phyloP scores from a whole-genome alignment of 2,797 vertebrate genomes.

The Etheostoma perlongum region DNA sequence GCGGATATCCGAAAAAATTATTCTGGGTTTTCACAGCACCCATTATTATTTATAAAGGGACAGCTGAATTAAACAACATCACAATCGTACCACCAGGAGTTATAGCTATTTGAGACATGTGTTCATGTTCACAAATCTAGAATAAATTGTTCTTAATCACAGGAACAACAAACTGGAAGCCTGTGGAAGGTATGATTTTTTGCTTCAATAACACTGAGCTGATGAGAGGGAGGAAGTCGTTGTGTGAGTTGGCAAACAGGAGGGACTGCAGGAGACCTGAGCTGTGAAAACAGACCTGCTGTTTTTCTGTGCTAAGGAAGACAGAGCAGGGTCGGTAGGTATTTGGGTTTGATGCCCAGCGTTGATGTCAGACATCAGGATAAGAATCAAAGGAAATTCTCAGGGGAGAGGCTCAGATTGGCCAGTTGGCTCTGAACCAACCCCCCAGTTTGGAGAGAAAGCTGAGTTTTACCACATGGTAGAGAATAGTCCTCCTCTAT shows the following conservation, averaged over 20 bases:
- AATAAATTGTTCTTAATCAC: conserved; percentile 44
- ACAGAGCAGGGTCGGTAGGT: conserved; percentile 36
- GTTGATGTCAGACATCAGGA: conserved; percentile 61
- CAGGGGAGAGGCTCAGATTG: conserved; percentile 49
- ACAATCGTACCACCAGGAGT: conserved; percentile 8
- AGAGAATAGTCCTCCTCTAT: not conserved
- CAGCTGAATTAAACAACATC: conserved; percentile 13
- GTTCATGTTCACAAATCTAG: conserved; percentile 52
- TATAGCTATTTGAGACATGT: conserved; percentile 30
- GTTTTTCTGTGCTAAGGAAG: conserved; percentile 54
- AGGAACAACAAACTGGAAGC: conserved; percentile 46
- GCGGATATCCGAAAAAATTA: conserved; percentile 2
- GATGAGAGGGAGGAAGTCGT: conserved; percentile 71
- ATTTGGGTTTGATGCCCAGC: conserved; percentile 58
- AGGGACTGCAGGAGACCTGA: conserved; percentile 57
- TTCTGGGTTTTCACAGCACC: conserved; percentile 19
- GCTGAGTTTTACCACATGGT: conserved; percentile 34
- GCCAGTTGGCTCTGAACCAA: conserved; percentile 47
- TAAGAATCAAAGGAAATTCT: conserved; percentile 75
- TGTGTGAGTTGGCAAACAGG: conserved; percentile 76
- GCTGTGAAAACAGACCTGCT: conserved; percentile 69
- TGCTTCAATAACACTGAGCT: conserved; percentile 52
- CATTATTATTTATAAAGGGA: conserved; percentile 5
- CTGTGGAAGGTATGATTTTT: conserved; percentile 35
- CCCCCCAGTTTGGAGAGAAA: conserved; percentile 39